Percentiles rank a stretch among this genome's conserved stretches.
phyloP scores from a whole-genome alignment of 2,797 vertebrate species.

The Steatocranus sp. region DNA sequence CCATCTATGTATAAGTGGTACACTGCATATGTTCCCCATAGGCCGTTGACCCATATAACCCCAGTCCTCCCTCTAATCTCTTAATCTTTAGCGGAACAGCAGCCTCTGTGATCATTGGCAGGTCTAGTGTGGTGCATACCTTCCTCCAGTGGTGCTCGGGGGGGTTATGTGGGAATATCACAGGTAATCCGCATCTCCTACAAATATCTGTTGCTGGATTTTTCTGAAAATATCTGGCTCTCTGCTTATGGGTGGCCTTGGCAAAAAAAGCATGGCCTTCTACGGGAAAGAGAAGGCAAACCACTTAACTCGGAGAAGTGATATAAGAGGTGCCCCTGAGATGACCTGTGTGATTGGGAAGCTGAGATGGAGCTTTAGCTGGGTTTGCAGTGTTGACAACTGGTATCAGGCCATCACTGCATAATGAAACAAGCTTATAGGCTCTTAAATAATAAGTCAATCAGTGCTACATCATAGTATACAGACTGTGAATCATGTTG shows the following conservation, averaged over 20 bases:
- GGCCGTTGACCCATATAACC: slow-evolving; percentile 43
- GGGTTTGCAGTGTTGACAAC: not conserved
- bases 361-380: slow-evolving; percentile 9
- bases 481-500: not conserved
- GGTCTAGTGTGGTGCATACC: slow-evolving; percentile 40
- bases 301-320: slow-evolving; percentile 18
- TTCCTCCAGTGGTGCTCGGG: slow-evolving; percentile 34
- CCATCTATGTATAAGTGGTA: not conserved
- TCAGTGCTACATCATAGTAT: not conserved
- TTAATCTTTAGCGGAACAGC: slow-evolving; percentile 64
- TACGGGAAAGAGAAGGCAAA: slow-evolving; percentile 30
- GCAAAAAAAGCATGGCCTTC: slow-evolving; percentile 25
- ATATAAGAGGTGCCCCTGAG: slow-evolving; percentile 22
- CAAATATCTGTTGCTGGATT: slow-evolving; percentile 47
- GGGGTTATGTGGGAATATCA: slow-evolving; percentile 38
- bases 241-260: slow-evolving; percentile 36
- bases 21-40: slow-evolving; percentile 16
- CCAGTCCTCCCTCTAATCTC: slow-evolving; percentile 51
- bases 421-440: not conserved
- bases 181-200: slow-evolving; percentile 53
- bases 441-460: not conserved
- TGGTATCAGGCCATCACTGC: not conserved
- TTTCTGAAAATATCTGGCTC: slow-evolving; percentile 36
- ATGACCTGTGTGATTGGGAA: slow-evolving; percentile 11
- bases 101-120: slow-evolving; percentile 65